Percentiles rank a stretch among this genome's conserved stretches.
phyloP scores from a whole-genome alignment of 2,113 vertebrate genomes.

The Cyanoramphus novaezelandiae region DNA sequence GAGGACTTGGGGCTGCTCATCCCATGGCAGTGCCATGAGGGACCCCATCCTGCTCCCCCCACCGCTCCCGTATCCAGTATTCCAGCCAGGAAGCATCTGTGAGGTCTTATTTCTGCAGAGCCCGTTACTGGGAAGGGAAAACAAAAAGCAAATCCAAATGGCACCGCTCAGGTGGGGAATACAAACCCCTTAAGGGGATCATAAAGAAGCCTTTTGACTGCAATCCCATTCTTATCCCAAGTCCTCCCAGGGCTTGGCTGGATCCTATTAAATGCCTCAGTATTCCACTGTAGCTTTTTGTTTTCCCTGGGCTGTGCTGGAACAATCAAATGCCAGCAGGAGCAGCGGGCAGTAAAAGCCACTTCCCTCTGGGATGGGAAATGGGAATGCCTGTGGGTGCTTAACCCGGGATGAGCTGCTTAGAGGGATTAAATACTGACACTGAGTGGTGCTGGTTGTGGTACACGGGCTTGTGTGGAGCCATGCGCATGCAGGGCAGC shows the following conservation, averaged over 20 bases:
- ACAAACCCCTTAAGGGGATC: not conserved
- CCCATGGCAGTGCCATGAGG: not conserved
- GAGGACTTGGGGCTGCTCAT: not conserved
- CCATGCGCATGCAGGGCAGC: not conserved
- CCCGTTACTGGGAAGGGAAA: not conserved
- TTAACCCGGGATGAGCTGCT: not conserved
- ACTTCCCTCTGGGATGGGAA: not conserved
- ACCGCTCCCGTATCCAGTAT: not conserved
- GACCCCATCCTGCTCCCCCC: not conserved
- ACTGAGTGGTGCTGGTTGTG: not conserved
- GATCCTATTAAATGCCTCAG: not conserved
- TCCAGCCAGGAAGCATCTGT: not conserved
- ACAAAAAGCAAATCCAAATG: not conserved
- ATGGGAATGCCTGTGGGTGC: not conserved
- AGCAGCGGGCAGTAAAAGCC: not conserved
- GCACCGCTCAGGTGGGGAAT: not conserved
- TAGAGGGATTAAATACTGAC: not conserved
- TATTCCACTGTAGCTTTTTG: not conserved
- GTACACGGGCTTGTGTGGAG: fast-evolving
- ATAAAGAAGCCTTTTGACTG: not conserved
- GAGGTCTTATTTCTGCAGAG: not conserved
- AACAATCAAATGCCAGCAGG: not conserved
- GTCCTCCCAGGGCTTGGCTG: not conserved
- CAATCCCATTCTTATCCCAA: not conserved
- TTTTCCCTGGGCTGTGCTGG: not conserved